These are phyloP conservation scores for Venustaconcha ellipsiformis DNA, from an alignment of 1,140 invertebrate genomes.

Conservation along the genomic window DNA sequence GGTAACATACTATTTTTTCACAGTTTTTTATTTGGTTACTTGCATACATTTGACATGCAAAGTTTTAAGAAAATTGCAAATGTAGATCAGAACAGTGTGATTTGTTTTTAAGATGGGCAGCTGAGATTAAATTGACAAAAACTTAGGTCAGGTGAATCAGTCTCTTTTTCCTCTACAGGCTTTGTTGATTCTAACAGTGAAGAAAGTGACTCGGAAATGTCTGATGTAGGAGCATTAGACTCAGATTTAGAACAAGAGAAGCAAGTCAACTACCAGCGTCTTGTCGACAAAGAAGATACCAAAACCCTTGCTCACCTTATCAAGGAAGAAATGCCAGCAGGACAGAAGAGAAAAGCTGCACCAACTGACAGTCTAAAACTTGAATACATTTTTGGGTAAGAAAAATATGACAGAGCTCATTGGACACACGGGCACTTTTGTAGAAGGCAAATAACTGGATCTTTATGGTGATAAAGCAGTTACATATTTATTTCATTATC, in stretches of 20 bases:
- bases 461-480: too few relatives aligned
- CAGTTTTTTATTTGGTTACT: too few relatives aligned
- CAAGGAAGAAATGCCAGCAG: constrained; percentile 52
- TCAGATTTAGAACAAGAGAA: constrained; percentile 69
- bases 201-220: constrained; percentile 67
- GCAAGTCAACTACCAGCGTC: constrained; percentile 63
- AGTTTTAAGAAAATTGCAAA: too few relatives aligned
- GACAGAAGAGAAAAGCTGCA: constrained; percentile 60
- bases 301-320: constrained; percentile 53
- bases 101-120: too few relatives aligned
- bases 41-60: too few relatives aligned
- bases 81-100: too few relatives aligned
- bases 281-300: constrained; percentile 65
- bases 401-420: too few relatives aligned
- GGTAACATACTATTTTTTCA: too few relatives aligned
- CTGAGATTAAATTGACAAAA: too few relatives aligned
- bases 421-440: too few relatives aligned
- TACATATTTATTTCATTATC: too few relatives aligned
- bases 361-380: constrained; percentile 63
- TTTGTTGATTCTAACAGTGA: constrained; percentile 68
- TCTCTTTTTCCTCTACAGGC: constrained; percentile 43
- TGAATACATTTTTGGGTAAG: constrained; percentile 67
- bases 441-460: too few relatives aligned
- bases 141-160: neutral
- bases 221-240: constrained; percentile 67